Conservation (phyloP, 2,113 vertebrate genomes). For the Steatornis caripensis region DNA sequence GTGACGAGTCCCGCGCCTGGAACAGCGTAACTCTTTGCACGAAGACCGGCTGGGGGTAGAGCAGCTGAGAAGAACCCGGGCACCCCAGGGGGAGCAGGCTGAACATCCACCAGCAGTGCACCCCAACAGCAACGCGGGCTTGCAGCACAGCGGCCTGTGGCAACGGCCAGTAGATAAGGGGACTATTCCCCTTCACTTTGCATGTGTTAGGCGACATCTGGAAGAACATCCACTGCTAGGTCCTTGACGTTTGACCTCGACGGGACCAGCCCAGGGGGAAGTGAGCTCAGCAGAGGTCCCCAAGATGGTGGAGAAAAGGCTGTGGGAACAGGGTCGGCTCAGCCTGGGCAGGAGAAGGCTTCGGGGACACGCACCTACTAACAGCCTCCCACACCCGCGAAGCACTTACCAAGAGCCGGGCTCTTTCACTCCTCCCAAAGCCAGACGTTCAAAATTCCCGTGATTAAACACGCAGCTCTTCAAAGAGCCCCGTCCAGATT, state of each 20-base stretch:
- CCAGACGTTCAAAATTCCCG: neutral
- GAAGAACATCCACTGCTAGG: neutral
- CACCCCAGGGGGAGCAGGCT: neutral
- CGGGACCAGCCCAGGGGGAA: fast-evolving
- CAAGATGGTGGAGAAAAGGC: neutral
- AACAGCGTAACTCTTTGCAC: neutral
- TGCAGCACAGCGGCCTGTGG: neutral
- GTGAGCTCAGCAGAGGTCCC: neutral
- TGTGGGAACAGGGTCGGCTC: neutral
- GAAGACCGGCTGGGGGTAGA: neutral
- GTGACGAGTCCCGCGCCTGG: neutral
- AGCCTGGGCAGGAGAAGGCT: neutral
- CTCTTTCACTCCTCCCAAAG: neutral
- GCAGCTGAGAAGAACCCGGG: neutral
- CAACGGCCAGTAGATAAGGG: neutral
- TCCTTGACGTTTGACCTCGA: too few species aligned
- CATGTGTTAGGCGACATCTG: neutral
- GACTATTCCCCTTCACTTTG: neutral
- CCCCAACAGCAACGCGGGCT: neutral
- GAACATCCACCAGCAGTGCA: neutral
- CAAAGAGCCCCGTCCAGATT: neutral
- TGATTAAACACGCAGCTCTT: neutral
- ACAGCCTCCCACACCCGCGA: neutral
- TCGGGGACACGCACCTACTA: neutral
- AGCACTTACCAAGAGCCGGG: neutral